phyloP scores from a whole-genome alignment of 2,888 invertebrate genomes.

The Podotricha telesiphe region DNA sequence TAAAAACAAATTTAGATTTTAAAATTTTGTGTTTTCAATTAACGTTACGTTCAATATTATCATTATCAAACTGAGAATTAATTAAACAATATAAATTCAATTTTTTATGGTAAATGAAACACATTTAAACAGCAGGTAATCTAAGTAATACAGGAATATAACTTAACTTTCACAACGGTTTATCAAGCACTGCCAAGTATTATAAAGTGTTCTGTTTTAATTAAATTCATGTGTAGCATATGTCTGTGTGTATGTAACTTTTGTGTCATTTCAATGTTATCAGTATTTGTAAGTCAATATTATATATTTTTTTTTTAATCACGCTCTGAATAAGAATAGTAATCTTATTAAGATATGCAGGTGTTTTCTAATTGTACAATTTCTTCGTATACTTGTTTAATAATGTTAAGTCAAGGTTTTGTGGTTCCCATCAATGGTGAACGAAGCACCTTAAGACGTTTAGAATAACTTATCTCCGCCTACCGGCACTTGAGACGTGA shows the following conservation, averaged over 20 bases:
- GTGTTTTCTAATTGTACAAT: not conserved
- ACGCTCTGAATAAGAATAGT: not conserved
- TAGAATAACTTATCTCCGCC: not conserved
- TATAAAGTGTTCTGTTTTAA: conserved; percentile 9
- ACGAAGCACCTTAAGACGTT: not conserved
- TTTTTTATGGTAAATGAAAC: not conserved
- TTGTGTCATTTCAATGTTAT: not conserved
- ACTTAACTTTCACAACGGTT: conserved; percentile 4
- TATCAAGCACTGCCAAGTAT: conserved; percentile 5
- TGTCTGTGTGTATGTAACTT: not conserved
- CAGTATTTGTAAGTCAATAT: conserved; percentile 10
- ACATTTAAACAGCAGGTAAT: conserved; percentile 14
- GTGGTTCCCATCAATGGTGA: not conserved
- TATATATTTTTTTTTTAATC: conserved; percentile 6
- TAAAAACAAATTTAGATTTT: not conserved
- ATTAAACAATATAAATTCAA: conserved; percentile 1
- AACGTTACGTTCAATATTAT: not conserved
- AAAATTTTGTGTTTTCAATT: not conserved
- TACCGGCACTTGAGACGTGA: too few species aligned
- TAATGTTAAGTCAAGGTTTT: not conserved
- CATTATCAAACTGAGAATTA: not conserved
- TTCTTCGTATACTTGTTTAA: not conserved
- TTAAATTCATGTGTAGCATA: conserved; percentile 2
- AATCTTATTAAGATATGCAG: not conserved
- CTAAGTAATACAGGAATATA: not conserved